phyloP scores from a whole-genome alignment of 2,797 vertebrate species.

The Pangasius larnaudii region DNA sequence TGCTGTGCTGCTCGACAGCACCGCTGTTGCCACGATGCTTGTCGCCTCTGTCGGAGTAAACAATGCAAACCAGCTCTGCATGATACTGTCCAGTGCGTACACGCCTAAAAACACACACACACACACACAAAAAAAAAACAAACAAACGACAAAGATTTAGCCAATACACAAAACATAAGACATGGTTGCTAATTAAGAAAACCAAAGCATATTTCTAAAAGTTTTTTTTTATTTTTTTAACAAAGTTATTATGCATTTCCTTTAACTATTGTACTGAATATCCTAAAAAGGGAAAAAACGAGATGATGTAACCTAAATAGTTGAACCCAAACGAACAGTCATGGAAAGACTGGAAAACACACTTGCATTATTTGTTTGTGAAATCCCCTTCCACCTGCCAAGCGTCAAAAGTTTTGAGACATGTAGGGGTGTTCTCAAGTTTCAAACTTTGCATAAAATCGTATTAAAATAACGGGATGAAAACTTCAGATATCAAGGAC shows the following conservation, averaged over 20 bases:
- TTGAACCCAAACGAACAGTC: background rate
- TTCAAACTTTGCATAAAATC: background rate
- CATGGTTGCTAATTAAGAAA: background rate
- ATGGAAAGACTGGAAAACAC: background rate
- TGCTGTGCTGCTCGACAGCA: constrained; percentile 96
- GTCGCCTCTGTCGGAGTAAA: constrained; percentile 98
- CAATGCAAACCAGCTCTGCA: constrained; percentile 98
- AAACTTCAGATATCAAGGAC: constrained; percentile 60
- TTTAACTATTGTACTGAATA: background rate
- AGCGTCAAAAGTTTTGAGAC: background rate
- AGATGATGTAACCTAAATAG: background rate
- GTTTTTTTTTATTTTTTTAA: too few species aligned
- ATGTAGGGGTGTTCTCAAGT: background rate
- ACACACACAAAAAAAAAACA: background rate
- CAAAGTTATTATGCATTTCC: background rate
- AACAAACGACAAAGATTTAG: background rate
- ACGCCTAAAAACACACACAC: constrained; percentile 77
- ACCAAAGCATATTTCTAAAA: background rate
- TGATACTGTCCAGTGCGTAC: constrained; percentile 97
- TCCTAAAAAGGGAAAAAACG: background rate
- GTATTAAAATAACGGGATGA: background rate
- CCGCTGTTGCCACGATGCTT: constrained; percentile 93
- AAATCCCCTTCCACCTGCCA: background rate
- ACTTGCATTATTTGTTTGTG: background rate
- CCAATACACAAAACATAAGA: background rate